Evolutionary conservation across 1,140 invertebrate genomes (phyloP).

Genomic region (Drosophila erecta): DNA sequence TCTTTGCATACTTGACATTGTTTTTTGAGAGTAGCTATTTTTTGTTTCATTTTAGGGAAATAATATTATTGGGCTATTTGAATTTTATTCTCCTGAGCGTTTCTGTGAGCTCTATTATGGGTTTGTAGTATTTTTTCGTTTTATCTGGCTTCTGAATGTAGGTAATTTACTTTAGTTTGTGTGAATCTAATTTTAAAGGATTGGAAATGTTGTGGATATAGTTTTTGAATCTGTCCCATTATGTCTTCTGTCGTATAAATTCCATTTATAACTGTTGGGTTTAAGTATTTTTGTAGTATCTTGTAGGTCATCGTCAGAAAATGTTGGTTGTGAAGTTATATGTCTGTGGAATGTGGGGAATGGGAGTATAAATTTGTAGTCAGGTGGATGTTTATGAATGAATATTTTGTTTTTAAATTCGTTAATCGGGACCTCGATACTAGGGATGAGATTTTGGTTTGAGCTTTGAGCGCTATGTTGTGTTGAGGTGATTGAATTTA

Average conservation of each 20-base stretch:
- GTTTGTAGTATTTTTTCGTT: conserved; percentile 3
- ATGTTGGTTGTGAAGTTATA: no score
- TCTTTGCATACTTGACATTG: no score
- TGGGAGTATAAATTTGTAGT: background rate
- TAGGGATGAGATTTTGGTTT: background rate
- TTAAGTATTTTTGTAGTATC: no score
- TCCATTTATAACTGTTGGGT: no score
- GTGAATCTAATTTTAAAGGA: conserved; percentile 4
- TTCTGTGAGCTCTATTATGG: conserved; percentile 32
- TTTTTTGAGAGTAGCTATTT: background rate
- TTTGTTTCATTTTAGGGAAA: conserved; percentile 25
- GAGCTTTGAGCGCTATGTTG: conserved; percentile 40
- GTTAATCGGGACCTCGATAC: background rate
- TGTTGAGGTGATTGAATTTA: conserved; percentile 14
- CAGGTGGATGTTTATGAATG: conserved; percentile 6
- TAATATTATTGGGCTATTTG: conserved; percentile 11
- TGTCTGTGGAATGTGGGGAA: background rate
- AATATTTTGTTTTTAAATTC: conserved; percentile 9
- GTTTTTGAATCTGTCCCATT: background rate
- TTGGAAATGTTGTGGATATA: background rate
- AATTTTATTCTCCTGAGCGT: conserved; percentile 8
- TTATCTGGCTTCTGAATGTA: conserved; percentile 4
- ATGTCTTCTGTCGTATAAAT: no score
- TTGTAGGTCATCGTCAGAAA: no score
- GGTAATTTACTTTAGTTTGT: background rate